These are phyloP conservation scores for Caenorhabditis inopinata DNA, from an alignment of 1,140 invertebrate species.

Conservation along the genomic window DNA sequence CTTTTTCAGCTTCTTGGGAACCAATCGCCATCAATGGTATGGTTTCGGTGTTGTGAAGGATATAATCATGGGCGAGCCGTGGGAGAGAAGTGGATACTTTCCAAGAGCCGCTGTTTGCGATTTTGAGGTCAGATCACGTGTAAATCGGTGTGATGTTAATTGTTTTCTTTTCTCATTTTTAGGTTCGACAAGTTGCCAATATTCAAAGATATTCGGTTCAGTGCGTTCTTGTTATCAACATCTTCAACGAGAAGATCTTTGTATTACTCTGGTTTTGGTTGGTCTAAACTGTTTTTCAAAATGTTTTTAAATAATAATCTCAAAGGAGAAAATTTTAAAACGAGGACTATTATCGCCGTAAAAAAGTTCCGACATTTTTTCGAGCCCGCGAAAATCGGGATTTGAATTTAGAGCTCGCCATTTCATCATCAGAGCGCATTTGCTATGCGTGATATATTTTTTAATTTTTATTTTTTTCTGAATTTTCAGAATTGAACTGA, in stretches of 20 bases:
- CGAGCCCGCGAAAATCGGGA: too few species aligned
- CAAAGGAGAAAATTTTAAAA: neutral
- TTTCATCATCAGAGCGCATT: too few species aligned
- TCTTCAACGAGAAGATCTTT: constrained; percentile 72
- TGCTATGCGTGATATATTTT: too few species aligned
- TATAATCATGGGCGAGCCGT: constrained; percentile 56
- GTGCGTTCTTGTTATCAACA: constrained; percentile 70
- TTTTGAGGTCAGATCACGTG: too few species aligned
- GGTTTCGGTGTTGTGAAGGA: constrained; percentile 61
- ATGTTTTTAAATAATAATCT: neutral
- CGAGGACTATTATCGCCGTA: too few species aligned
- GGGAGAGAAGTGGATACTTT: constrained; percentile 67
- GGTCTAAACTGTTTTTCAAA: constrained; percentile 38
- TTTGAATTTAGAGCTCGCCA: too few species aligned
- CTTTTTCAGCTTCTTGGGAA: constrained; percentile 60
- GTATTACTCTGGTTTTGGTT: constrained; percentile 71
- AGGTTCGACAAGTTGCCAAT: constrained; percentile 65
- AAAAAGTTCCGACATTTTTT: too few species aligned
- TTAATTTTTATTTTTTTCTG: too few species aligned
- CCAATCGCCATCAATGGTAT: constrained; percentile 61
- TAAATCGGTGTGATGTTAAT: too few species aligned
- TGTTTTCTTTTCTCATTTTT: constrained; percentile 31
- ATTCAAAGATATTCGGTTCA: constrained; percentile 69
- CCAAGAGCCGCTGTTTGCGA: constrained; percentile 70
- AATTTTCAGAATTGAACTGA: too few species aligned